Evolutionary conservation across 1,140 invertebrate genomes (phyloP), one percentile per base, ranked within the genome.

Genomic region (Matsumurasca onukii): DNA sequence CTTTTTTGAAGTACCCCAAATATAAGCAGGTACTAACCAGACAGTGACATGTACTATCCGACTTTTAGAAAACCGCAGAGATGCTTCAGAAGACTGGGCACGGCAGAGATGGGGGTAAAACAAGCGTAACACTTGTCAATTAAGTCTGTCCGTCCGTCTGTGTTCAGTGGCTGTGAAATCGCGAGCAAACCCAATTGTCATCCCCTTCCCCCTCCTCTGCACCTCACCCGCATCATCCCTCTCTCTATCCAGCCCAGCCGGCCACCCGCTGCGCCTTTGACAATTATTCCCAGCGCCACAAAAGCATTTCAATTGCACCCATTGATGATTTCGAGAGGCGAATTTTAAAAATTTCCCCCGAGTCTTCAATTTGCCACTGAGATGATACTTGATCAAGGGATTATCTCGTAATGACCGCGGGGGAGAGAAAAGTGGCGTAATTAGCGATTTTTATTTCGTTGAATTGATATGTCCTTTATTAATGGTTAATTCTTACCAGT

Each of bases 161-260:
- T 59, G 55, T 59, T 59, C 30, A 59, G 24, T 1, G 25, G 55
- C 24, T 59, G 55, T 59, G 55, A 59, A 59, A 59, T 59, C 55
- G 55, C 15, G 55, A 59, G 55, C 55, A 59, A 59, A 59, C 55
- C n/a, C 55, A 59, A 59, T 59, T 59, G 55, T 59, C 15, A 13
- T 12, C 55, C 55, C 5, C 55, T 27, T 27, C 15, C 55, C 22
- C 55, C 55, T n/a, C 25, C 55, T 12, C 55, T 52, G 31, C 24
- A 29, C 61, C 30, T 13, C 51, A 27, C 66, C 49, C 34, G 34
- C 30, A 66, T 66, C 34, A 48, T 29, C 39, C 45, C 25, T 66
- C 15, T 12, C 24, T 29, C 66, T n/a, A n/a, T 29, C n/a, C 20
- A 20, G 39, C 49, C 9, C 49, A 20, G 20, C 49, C 3, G 17